Base-by-base conservation (phyloP, 2,888 invertebrate genomes). In the Torymus texanus region DNA sequence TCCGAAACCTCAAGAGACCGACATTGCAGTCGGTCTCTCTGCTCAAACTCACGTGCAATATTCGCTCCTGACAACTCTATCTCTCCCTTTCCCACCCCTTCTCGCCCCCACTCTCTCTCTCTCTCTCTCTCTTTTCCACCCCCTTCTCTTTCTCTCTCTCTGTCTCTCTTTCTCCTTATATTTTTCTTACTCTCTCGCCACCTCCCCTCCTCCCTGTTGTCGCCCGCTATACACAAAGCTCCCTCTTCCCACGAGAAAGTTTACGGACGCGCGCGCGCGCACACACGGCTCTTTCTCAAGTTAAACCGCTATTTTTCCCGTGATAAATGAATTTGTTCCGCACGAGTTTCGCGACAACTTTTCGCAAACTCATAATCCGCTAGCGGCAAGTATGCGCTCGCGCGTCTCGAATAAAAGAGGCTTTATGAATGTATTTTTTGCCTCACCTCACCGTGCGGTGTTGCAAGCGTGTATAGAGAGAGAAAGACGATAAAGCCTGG, bases 281-380 rank as follows among this genome's bases (percentile, higher is more conserved):
- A 58, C 63, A 10, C 29, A 29, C 29, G 16, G 58, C 71, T 65
- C 77, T 58, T 61, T 71, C 58, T 53, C 65, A 71, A 80, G 80
- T 80, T 77, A 79, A 80, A 78, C 78, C 78, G 65, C 78, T 62
- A 83, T 88, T 88, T 88, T 87, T 87, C 86, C 84, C 84, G 82
- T 87, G 88, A 87, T 87, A 88, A 88, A 88, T 88, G 88, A 88
- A 88, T 88, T 88, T 88, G 87, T 87, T 87, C 84, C 82, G 77
- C 81, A 70, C 63, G 24, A 58, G 71, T 68, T 63, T 63, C 70
- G 55, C 66, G 29, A 29, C 29, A 80, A 80, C 75, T 80, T 78
- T 76, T 74, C 70, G 72, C 41, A 21, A 78, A 80, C 76, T 82
- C 81, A 82, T 78, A 82, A 82, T 80, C 78, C 72, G 63, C 58